These are phyloP conservation scores for Gibbula magus DNA, from an alignment of 2,888 invertebrate genomes.

Conservation along the genomic window DNA sequence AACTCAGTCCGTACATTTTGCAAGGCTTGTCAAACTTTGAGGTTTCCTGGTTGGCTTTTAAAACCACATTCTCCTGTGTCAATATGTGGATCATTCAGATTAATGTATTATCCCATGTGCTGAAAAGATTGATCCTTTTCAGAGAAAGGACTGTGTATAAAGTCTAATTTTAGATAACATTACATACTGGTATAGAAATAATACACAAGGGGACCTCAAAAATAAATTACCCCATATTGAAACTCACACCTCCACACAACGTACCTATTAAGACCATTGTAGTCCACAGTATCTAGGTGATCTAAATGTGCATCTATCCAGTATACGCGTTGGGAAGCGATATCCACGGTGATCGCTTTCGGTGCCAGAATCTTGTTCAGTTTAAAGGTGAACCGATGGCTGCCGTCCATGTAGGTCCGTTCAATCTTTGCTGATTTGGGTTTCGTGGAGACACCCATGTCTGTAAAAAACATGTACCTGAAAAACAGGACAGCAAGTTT, in stretches of 20 bases:
- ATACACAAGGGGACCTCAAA: too few species aligned
- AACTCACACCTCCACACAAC: background rate
- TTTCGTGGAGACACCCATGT: conserved; percentile 77
- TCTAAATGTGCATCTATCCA: conserved; percentile 97
- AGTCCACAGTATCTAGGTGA: conserved; percentile 96
- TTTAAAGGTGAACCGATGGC: conserved; percentile 83
- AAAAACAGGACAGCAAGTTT: conserved; percentile 59
- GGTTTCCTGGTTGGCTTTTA: too few species aligned
- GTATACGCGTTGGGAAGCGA: conserved; percentile 91
- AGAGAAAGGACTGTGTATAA: too few species aligned
- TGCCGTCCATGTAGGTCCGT: conserved; percentile 86
- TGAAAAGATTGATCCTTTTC: too few species aligned
- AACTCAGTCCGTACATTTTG: too few species aligned
- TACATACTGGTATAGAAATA: too few species aligned
- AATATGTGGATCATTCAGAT: too few species aligned
- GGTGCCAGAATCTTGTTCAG: conserved; percentile 95
- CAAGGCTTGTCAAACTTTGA: too few species aligned
- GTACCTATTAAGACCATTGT: conserved; percentile 87
- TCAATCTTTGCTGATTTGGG: conserved; percentile 84
- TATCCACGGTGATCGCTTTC: conserved; percentile 92
- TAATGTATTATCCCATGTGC: background rate
- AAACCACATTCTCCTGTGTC: too few species aligned
- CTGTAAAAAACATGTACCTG: conserved; percentile 79
- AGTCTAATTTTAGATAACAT: too few species aligned
- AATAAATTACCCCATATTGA: too few species aligned